Conservation (phyloP, 2,113 vertebrate species). For the Micronycteris hirsuta region DNA sequence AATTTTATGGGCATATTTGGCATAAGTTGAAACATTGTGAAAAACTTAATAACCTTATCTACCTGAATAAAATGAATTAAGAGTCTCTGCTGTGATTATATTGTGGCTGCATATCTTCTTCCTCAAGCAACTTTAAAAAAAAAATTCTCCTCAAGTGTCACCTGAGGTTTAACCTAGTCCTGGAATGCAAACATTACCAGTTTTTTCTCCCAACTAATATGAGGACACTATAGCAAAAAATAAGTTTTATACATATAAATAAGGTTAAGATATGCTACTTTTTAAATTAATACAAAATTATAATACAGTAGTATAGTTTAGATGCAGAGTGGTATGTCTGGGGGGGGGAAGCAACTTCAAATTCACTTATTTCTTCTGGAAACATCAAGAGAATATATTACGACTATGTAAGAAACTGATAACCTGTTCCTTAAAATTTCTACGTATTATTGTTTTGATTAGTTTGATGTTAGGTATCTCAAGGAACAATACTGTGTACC, state of each 20-base stretch:
- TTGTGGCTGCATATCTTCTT: background rate
- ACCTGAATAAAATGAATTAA: background rate
- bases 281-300: background rate
- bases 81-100: background rate
- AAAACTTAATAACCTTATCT: constrained; percentile 1
- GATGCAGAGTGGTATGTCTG: background rate
- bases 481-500: background rate
- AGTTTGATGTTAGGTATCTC: background rate
- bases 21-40: background rate
- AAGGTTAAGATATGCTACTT: background rate
- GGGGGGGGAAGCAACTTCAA: background rate
- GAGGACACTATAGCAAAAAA: background rate
- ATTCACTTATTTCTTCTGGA: background rate
- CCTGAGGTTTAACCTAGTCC: background rate
- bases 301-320: background rate
- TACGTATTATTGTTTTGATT: background rate
- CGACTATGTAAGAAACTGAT: background rate
- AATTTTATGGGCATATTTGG: background rate
- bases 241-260: background rate
- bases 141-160: background rate
- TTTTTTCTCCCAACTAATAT: background rate
- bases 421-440: background rate
- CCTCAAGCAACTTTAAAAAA: background rate
- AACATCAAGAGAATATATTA: background rate
- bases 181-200: background rate